Evolutionary conservation across 1,140 invertebrate species (phyloP), one percentile per base, ranked within the genome.

Genomic region (Agraylea sexmaculata): DNA sequence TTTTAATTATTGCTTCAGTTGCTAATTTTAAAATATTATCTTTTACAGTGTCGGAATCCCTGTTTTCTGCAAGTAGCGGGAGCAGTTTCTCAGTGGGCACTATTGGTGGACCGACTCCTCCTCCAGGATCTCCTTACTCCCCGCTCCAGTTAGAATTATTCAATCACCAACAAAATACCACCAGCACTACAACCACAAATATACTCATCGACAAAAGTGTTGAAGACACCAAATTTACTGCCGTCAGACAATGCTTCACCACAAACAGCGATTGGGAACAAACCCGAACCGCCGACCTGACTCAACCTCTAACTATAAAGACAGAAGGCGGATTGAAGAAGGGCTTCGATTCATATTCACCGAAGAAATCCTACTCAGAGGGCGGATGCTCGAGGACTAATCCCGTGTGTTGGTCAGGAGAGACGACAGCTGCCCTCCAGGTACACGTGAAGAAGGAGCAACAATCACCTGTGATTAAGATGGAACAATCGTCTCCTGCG

Each of bases 111-210:
- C 74, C 74, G 37, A 77, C 75, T 20, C 75, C 76, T 40, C 75
- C 75, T 16, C 73, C 74, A 3, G 73, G 75, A 33, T 76, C 75
- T n/a, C 74, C 75, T 8, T 78, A 78, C 56, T 77, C 75, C 35
- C 75, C 76, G n/a, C 69, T 77, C 41, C 75, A 77, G 55, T 62
- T 77, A 37, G 75, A 78, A 48, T 58, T 77, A 35, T 57, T 77
- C 42, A 58, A 64, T 47, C 56, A 47, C 38, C 37, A 47, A 25
- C 37, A 33, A 19, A 46, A 33, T 37, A 37, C 25, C 27, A 37
- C 18, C 35, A 37, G 34, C 35, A n/a, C n/a, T 27, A 25, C 12
- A 12, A 10, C 23, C n/a, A 8, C 15, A 16, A 28, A n/a, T 6
- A 23, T 17, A 18, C 6, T 11, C 30, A 10, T 7, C 5, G 18